phyloP scores from a whole-genome alignment of 2,888 invertebrate genomes.

The Mycalesis mineus region DNA sequence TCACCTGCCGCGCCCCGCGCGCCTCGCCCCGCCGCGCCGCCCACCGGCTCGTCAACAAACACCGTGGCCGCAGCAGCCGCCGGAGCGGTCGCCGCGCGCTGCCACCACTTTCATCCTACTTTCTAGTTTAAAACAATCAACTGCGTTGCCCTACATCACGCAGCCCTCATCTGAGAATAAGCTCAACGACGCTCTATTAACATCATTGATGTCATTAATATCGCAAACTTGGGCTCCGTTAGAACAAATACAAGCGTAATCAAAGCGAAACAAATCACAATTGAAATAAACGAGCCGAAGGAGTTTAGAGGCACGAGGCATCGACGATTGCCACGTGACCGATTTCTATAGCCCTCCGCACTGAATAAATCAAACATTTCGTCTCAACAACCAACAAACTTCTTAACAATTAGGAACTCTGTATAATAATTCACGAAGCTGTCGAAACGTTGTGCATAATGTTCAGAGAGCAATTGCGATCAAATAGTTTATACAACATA shows the following conservation, averaged over 20 bases:
- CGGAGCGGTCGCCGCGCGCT: constrained; percentile 51
- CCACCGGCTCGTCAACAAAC: constrained; percentile 67
- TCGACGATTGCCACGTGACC: constrained; percentile 50
- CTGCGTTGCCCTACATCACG: not conserved
- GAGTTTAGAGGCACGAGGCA: constrained; percentile 35
- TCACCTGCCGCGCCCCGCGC: constrained; percentile 44
- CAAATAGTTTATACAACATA: not conserved
- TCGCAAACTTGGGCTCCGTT: not conserved
- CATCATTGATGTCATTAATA: not conserved
- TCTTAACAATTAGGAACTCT: constrained; percentile 57
- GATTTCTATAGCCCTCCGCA: constrained; percentile 47
- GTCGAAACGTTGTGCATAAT: constrained; percentile 33
- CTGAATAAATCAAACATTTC: constrained; percentile 58
- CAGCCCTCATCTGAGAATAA: not conserved
- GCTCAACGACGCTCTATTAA: no score
- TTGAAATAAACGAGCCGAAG: constrained; percentile 10
- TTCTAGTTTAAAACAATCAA: constrained; percentile 42
- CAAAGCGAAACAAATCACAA: not conserved
- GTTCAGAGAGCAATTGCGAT: constrained; percentile 24
- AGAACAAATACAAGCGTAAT: constrained; percentile 3
- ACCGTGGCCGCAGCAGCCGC: constrained; percentile 68
- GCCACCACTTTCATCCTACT: constrained; percentile 59
- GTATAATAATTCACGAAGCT: constrained; percentile 45
- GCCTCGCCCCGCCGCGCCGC: constrained; percentile 48
- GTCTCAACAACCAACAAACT: constrained; percentile 49